phyloP scores from a whole-genome alignment of 2,113 vertebrate species.

The Sitta europaea region DNA sequence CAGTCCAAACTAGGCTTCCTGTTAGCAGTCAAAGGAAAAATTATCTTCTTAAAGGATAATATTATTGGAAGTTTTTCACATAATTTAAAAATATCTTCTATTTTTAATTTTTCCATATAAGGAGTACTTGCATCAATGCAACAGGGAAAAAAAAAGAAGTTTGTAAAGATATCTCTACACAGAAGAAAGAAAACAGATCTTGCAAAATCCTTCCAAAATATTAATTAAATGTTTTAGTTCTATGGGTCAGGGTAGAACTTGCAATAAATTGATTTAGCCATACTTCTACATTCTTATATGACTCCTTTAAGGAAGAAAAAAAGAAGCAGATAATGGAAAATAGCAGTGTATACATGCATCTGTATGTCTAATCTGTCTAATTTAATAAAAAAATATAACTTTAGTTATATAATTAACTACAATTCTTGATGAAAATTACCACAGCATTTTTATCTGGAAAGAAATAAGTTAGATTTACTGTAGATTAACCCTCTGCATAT shows the following conservation, averaged over 20 bases:
- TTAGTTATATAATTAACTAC: not conserved
- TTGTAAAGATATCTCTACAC: not conserved
- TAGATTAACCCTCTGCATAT: not conserved
- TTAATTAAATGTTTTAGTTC: not conserved
- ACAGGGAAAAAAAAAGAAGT: fast-evolving
- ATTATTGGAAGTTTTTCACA: not conserved
- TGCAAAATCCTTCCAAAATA: not conserved
- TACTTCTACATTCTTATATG: not conserved
- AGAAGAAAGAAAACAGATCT: not conserved
- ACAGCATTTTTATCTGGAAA: not conserved
- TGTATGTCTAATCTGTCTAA: not conserved
- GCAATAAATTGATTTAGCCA: not conserved
- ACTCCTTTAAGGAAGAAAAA: not conserved
- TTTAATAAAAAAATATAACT: not conserved
- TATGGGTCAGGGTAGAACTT: not conserved
- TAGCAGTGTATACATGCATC: not conserved
- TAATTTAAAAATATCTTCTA: not conserved
- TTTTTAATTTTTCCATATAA: not conserved
- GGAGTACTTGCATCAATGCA: not conserved
- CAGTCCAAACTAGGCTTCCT: not conserved
- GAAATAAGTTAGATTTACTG: not conserved
- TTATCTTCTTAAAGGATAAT: not conserved
- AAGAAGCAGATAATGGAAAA: not conserved
- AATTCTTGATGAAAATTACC: not conserved
- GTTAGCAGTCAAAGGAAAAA: not conserved